Percentiles rank a stretch among this genome's conserved stretches.
Evolutionary conservation across 2,113 vertebrate species (phyloP).

Genomic region (Turnix velox): DNA sequence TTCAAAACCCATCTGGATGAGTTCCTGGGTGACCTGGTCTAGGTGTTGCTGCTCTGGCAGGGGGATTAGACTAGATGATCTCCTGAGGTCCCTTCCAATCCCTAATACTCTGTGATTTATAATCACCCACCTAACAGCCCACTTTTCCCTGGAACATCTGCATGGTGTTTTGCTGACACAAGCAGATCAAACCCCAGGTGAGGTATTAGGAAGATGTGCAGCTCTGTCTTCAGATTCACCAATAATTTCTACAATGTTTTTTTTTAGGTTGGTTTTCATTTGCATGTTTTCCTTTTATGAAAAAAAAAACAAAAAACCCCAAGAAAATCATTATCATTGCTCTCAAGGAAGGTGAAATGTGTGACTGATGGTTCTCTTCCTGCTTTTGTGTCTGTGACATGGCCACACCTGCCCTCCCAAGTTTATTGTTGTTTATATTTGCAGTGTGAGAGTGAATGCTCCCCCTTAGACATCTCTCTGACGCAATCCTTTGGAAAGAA

Average conservation of each 20-base stretch:
- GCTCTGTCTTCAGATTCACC: neutral
- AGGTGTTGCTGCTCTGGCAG: too few relatives aligned
- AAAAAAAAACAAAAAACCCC: neutral
- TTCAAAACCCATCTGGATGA: too few relatives aligned
- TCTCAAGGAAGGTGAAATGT: neutral
- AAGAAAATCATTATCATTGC: fast-evolving
- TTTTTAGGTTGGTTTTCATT: neutral
- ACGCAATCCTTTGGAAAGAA: neutral
- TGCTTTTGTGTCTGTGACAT: neutral
- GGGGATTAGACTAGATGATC: too few relatives aligned
- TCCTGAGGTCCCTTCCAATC: too few relatives aligned
- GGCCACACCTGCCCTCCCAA: neutral
- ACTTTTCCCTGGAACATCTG: neutral
- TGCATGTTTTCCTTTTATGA: neutral
- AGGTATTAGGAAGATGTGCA: neutral
- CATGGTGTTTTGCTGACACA: neutral
- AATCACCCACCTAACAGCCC: neutral
- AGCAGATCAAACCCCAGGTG: neutral
- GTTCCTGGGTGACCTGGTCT: too few relatives aligned
- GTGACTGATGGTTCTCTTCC: neutral
- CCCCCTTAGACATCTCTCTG: neutral
- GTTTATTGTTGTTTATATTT: neutral
- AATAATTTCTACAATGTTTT: neutral
- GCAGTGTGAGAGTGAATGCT: neutral
- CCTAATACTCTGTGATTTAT: too few relatives aligned